Evolutionary conservation across 2,888 invertebrate genomes (phyloP), one percentile per base, ranked within the genome.

Genomic region (Patella caerulea): DNA sequence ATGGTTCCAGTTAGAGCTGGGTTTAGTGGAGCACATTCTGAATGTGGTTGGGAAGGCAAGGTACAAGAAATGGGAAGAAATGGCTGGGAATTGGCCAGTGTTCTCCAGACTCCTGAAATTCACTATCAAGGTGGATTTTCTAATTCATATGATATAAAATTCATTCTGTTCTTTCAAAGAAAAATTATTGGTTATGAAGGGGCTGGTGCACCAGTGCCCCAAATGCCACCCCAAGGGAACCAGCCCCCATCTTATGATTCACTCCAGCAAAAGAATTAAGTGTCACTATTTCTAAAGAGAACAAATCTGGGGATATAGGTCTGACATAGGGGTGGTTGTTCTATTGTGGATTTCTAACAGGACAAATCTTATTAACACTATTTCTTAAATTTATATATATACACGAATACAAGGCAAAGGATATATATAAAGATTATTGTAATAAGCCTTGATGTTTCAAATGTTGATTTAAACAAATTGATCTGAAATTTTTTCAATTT

Each of bases 61-160:
- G 83, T 89, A 29, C 86, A 85, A 11, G 85, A 86, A 11, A 87
- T 89, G 86, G 90, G 90, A 2, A 80, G 81, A 29, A 81, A 80
- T n/a, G 90, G 90, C 17, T 90, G 90, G 90, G 89, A 90, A 79
- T 81, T 90, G 24, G 88, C 89, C 9, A 83, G 86, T 59, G 84
- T 86, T 34, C 74, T 88, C 19, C 84, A 86, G 72, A 88, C 87
- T 0, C 86, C 86, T 3, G 86, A 87, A 69, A 45, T 45, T 45
- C 53, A 34, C 5, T 56, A 45, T 5, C 19, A 76, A 15, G 15
- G 74, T 53, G 84, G 82, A 15, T 59, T 83, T 59, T 70, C 74
- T 5, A 74, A 70, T 1, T 14, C 74, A 11, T 45, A 45, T 45
- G 24, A 73, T 24, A 82, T 84, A 80, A 86, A 84, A 73, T 74